These are phyloP conservation scores for Eupeodes luniger DNA, from an alignment of 2,888 invertebrate species.

Conservation along the genomic window DNA sequence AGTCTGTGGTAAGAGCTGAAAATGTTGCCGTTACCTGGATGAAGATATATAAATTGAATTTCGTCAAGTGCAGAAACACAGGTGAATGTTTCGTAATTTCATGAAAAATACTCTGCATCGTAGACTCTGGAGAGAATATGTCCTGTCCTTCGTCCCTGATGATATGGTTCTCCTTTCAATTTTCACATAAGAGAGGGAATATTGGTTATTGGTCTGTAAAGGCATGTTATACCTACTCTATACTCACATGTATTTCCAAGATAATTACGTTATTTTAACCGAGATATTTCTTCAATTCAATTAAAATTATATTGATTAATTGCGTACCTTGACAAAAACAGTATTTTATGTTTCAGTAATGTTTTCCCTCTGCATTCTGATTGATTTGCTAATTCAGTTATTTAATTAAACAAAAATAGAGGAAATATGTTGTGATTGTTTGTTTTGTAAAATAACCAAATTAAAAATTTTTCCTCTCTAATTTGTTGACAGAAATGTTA, in stretches of 20 bases:
- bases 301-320: conserved; percentile 29
- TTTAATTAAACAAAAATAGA: no score
- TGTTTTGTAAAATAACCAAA: no score
- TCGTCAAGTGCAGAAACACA: conserved; percentile 28
- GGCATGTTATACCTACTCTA: not conserved
- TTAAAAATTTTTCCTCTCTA: no score
- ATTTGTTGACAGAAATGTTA: no score
- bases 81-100: conserved; percentile 28
- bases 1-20: conserved; percentile 48
- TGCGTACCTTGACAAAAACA: not conserved
- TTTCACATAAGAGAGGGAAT: not conserved
- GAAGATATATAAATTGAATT: conserved; percentile 64
- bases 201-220: not conserved
- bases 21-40: conserved; percentile 66
- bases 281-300: conserved; percentile 19
- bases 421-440: no score
- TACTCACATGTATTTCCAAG: not conserved
- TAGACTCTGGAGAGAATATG: not conserved
- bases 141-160: not conserved
- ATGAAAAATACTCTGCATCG: conserved; percentile 16
- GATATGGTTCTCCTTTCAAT: conserved; percentile 5
- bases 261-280: conserved; percentile 39
- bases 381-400: not conserved
- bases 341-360: not conserved
- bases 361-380: not conserved